Evolutionary conservation across 2,113 vertebrate genomes (phyloP).

Genomic region (Uria aalge): DNA sequence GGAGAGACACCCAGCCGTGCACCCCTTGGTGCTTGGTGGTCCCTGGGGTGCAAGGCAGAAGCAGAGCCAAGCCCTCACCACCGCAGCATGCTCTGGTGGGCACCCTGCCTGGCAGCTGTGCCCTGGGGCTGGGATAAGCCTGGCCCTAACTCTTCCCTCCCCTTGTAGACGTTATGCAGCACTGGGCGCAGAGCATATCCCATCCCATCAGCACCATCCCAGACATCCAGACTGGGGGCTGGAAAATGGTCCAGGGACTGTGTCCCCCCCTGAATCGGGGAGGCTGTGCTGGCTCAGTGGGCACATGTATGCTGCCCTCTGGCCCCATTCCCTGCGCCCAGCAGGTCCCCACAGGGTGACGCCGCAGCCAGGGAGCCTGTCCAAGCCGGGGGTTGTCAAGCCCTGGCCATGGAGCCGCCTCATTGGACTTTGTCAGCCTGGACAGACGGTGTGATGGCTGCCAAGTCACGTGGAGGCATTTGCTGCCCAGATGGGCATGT

Average conservation of each 20-base stretch:
- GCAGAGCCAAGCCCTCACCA: not conserved
- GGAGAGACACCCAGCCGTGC: not conserved
- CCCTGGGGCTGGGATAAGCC: not conserved
- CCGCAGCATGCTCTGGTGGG: fast-evolving
- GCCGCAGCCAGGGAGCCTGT: fast-evolving
- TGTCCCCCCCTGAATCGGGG: not conserved
- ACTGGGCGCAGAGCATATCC: fast-evolving
- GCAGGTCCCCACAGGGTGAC: not conserved
- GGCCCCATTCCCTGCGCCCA: not conserved
- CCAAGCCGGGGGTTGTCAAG: not conserved
- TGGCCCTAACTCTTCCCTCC: not conserved
- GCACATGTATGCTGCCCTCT: fast-evolving
- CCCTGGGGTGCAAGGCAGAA: not conserved
- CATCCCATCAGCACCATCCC: not conserved
- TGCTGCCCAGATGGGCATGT: not conserved
- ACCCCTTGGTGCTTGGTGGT: not conserved
- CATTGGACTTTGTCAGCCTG: not conserved
- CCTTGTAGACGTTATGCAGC: fast-evolving
- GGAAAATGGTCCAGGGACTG: fast-evolving
- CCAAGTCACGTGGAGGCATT: not conserved
- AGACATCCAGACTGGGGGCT: not conserved
- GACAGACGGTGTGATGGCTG: fast-evolving
- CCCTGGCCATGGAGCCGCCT: not conserved
- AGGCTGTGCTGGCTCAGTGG: fast-evolving
- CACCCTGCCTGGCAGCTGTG: not conserved